Conservation (phyloP, 2,113 vertebrate genomes). For the Prolemur simus region DNA sequence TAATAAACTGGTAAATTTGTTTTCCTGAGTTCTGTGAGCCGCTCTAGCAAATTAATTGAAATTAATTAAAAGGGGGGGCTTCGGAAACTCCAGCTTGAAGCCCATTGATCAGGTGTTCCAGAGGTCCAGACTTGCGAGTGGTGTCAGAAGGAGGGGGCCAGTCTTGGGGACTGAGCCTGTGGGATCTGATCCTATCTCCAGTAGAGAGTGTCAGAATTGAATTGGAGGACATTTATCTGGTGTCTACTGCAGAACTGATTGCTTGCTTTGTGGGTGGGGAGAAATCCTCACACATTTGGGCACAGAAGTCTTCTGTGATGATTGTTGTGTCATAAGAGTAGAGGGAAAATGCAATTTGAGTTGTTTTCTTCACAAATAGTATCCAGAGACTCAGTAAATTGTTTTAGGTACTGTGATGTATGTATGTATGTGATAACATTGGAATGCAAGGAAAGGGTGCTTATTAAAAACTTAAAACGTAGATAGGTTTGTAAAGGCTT, state of each 20-base stretch:
- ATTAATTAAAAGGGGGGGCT: too few species aligned
- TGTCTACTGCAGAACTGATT: not conserved
- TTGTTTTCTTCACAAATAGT: not conserved
- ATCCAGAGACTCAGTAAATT: slow-evolving; percentile 23
- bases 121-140: not conserved
- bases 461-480: slow-evolving; percentile 16
- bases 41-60: not conserved
- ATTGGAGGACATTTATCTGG: not conserved
- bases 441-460: not conserved
- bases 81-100: too few species aligned
- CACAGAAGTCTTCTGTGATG: not conserved
- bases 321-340: not conserved
- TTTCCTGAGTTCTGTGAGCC: not conserved
- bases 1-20: not conserved
- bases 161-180: not conserved
- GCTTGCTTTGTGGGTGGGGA: not conserved
- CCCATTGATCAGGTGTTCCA: too few species aligned
- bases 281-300: not conserved
- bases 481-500: not conserved
- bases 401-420: not conserved
- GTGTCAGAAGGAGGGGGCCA: not conserved
- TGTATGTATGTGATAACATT: not conserved
- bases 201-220: not conserved
- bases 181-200: not conserved
- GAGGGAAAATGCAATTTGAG: not conserved